Evolutionary conservation across 1,140 invertebrate genomes (phyloP).

Genomic region (Diorhabda carinulata): DNA sequence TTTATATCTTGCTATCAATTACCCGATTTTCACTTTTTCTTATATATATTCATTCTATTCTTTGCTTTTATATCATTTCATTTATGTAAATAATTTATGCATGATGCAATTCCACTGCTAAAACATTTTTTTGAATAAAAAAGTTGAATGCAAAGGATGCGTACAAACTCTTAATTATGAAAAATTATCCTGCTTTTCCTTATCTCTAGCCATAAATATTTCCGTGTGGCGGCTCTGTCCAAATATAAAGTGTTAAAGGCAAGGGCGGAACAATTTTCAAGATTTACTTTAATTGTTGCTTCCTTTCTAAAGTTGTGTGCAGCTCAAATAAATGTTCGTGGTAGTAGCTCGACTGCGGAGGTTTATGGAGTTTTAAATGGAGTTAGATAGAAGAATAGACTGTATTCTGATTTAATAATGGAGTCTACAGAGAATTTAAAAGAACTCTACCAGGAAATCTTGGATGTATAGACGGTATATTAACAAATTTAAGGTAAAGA

Average conservation of each 20-base stretch:
- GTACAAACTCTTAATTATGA: no score
- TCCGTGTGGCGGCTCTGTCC: not conserved
- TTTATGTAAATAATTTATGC: no score
- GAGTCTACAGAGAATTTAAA: not conserved
- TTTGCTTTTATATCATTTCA: no score
- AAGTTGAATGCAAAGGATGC: no score
- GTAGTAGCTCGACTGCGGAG: not conserved
- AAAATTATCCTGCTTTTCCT: no score
- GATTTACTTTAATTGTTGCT: slow-evolving; percentile 25
- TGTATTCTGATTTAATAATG: not conserved
- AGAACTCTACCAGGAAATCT: not conserved
- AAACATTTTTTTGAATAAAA: no score
- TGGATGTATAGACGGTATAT: no score
- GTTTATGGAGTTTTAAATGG: not conserved
- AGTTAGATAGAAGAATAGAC: not conserved
- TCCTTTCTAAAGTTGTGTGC: slow-evolving; percentile 14
- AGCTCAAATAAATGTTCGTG: not conserved
- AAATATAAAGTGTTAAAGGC: slow-evolving; percentile 21
- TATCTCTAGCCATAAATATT: not conserved
- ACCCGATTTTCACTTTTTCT: no score
- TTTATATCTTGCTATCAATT: no score
- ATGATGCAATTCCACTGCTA: no score
- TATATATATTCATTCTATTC: no score
- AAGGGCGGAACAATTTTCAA: slow-evolving; percentile 26
- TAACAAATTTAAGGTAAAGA: no score